These are phyloP conservation scores for Ciona savignyi DNA, from an alignment of 23 tunicate genomes.

Conservation along the genomic window DNA sequence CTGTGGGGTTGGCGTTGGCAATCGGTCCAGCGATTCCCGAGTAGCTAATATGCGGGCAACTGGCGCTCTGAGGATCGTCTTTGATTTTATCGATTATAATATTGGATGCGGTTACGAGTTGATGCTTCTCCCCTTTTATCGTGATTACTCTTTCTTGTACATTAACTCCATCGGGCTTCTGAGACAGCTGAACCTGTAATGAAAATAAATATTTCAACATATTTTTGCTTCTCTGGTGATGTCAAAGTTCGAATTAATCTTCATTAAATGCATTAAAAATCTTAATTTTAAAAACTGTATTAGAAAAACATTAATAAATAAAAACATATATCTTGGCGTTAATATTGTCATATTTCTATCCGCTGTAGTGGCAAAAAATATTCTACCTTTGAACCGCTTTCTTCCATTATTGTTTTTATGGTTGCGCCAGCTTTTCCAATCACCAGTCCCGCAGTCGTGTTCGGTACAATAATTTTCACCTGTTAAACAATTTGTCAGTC, in stretches of 20 bases:
- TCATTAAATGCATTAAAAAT: no score
- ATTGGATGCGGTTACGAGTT: conserved; percentile 67
- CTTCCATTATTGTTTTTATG: conserved; percentile 79
- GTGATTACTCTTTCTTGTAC: conserved; percentile 92
- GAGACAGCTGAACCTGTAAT: conserved; percentile 75
- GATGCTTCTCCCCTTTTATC: conserved; percentile 84
- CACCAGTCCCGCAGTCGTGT: conserved; percentile 94
- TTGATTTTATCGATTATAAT: conserved; percentile 87
- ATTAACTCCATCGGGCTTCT: conserved; percentile 82
- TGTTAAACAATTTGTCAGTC: background rate
- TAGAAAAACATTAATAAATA: no score
- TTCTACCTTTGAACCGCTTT: conserved; percentile 87
- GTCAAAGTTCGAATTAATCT: no score
- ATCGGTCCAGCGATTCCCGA: conserved; percentile 73
- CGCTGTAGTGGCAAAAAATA: no score
- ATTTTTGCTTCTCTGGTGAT: no score
- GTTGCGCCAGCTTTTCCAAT: conserved; percentile 96
- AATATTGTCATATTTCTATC: no score
- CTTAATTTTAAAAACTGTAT: no score
- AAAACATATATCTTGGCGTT: no score
- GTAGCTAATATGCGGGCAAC: conserved; percentile 89
- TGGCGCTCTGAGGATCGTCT: conserved; percentile 90
- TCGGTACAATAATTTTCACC: conserved; percentile 98
- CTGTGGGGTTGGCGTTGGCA: conserved; percentile 93
- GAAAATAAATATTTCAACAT: no score